Base-by-base conservation (phyloP, 2,888 invertebrate genomes). In the Abscondita cerata region DNA sequence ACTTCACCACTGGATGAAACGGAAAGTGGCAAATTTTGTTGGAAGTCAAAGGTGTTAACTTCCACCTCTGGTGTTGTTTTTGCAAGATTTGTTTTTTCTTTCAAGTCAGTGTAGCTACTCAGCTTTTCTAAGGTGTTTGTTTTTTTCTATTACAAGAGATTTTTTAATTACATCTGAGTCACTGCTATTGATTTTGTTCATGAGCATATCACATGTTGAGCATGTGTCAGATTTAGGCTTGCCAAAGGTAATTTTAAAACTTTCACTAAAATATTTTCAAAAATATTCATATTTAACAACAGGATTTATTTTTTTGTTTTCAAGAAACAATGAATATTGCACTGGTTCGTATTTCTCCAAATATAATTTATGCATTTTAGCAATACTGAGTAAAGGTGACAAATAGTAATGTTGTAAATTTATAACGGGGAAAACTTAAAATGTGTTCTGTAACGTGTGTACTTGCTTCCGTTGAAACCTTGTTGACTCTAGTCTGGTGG, bases 11-110 rank as follows among this genome's bases (percentile, higher is more conserved):
- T 51, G 11, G 57, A 40, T 5, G 38, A 18, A 11, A 51, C 51
- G 2, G 50, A 51, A 18, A 52, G n/a, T n/a, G n/a, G n/a, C n/a
- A n/a, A n/a, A n/a, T n/a, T n/a, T n/a, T n/a, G n/a, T n/a, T n/a
- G n/a, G 31, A 51, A 57, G 41, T 57, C 57, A 50, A 57, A 57
- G 3, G 57, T 38, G 18, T 51, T 18, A 3, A 51, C 51, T 36
- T 51, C 51, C 8, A 51, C 16, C 2, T 33, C 8, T 12, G 36
- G 2, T 15, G 15, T n/a, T n/a, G n/a, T n/a, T n/a, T n/a, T n/a
- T n/a, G n/a, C n/a, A n/a, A n/a, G n/a, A n/a, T n/a, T n/a, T 1
- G 57, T 57, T 50, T 57, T 57, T 11, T 33, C 41, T 57, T 57
- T 57, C 33, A 57, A 19, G 20, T 57, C 36, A n/a, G 48, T 12